These are phyloP conservation scores for Pentalonia nigronervosa DNA, from an alignment of 1,140 invertebrate species.

Conservation along the genomic window DNA sequence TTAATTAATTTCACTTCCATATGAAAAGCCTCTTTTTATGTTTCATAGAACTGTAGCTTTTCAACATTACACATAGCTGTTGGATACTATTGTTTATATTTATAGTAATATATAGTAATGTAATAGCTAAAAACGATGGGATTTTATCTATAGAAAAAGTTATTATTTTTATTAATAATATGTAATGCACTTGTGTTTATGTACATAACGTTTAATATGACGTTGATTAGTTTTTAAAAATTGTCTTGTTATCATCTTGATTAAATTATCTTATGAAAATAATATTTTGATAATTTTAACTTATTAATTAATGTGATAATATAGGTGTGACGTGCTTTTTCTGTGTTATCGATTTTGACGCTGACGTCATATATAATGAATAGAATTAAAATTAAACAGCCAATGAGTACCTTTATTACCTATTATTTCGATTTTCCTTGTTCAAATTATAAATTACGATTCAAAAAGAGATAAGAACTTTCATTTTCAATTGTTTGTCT, in stretches of 20 bases:
- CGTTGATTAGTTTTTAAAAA: background rate
- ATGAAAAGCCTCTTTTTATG: background rate
- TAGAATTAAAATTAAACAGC: background rate
- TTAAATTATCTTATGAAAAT: background rate
- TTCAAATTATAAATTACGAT: background rate
- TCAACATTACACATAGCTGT: background rate
- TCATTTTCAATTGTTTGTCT: too few species aligned
- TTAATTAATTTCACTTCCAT: background rate
- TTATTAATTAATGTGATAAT: background rate
- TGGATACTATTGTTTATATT: background rate
- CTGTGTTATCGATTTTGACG: background rate
- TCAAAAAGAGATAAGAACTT: too few species aligned
- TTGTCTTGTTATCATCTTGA: conserved; percentile 17
- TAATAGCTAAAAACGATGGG: background rate
- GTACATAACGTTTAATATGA: background rate
- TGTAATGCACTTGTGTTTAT: background rate
- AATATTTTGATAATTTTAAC: background rate
- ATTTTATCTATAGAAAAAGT: background rate
- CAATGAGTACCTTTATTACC: background rate
- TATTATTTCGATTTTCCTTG: background rate
- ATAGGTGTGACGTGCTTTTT: background rate
- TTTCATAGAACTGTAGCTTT: background rate
- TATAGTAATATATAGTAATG: background rate
- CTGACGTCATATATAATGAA: background rate
- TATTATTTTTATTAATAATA: background rate